Base-by-base conservation (phyloP, 2,797 vertebrate species). In the Cygnus olor region DNA sequence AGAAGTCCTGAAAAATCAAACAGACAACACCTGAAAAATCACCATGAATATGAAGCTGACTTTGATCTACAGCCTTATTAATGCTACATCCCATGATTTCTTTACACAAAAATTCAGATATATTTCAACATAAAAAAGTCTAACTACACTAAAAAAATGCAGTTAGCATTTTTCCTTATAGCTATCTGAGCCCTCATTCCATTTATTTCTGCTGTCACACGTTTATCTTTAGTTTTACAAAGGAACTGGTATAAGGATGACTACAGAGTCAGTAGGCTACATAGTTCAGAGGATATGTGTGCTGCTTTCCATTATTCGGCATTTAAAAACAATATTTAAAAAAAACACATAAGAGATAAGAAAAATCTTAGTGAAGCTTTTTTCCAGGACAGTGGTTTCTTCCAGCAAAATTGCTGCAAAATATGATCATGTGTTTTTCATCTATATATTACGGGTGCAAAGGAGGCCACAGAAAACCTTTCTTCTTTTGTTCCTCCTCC, bases 151-250 rank as follows among this genome's bases (percentile, higher is more conserved):
- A 11, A 21, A 34, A 69, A 53, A 45, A 17, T 25, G 27, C 0
- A 1, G 3, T n/a, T 71, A 51, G 1, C 20, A 32, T 63, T 80
- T 80, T 15, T 0, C 7, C 16, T 42, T 11, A 7, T 4, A 40
- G 20, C 32, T 4, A 13, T 32, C 58, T 40, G 63, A 42, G 4
- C 5, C 14, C 12, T 73, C 8, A 14, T 68, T 73, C 11, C 9
- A 34, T 76, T 93, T 60, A 70, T 53, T 86, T 88, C 36, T 84
- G 14, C 25, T 70, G 25, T 72, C 13, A 63, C 25, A 66, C 6
- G 53, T 40, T 68, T 8, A 47, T 47, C 36, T 66, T 66, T 76
- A 7, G 38, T 34, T 88, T 82, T 82, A 79, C 21, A 14, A 6
- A 40, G 36, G 17, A 40, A 63, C 16, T 40, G 25, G 25, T 28